Conservation (phyloP, 2,797 vertebrate genomes). For the Typhlichthys subterraneus region DNA sequence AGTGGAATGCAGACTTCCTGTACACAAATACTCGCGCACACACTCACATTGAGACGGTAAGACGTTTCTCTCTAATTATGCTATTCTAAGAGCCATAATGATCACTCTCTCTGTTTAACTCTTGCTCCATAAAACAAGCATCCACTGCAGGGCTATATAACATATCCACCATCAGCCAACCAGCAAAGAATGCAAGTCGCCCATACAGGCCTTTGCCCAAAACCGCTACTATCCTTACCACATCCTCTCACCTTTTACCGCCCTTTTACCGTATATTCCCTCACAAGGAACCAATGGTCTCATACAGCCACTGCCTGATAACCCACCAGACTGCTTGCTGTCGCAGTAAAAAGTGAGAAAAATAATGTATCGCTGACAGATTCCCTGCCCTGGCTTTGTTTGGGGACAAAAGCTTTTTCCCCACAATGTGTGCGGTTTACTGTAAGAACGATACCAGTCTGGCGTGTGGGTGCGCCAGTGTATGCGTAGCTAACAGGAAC, state of each 20-base stretch:
- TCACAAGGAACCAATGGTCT: slow-evolving; percentile 45
- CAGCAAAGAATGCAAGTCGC: slow-evolving; percentile 22
- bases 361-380: slow-evolving; percentile 50
- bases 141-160: slow-evolving; percentile 31
- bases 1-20: slow-evolving; percentile 16
- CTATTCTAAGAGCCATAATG: slow-evolving; percentile 71
- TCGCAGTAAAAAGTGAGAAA: slow-evolving; percentile 29
- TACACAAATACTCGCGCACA: slow-evolving; percentile 10
- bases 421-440: slow-evolving; percentile 31
- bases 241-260: slow-evolving; percentile 63
- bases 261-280: slow-evolving; percentile 33
- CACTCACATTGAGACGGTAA: slow-evolving; percentile 15
- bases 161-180: slow-evolving; percentile 35
- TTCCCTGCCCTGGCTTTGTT: slow-evolving; percentile 50
- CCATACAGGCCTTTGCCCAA: slow-evolving; percentile 50
- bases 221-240: slow-evolving; percentile 61
- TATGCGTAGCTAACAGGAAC: background rate
- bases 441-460: slow-evolving; percentile 50
- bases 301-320: slow-evolving; percentile 49
- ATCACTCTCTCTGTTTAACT: slow-evolving; percentile 60
- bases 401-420: slow-evolving; percentile 42
- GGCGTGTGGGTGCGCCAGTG: slow-evolving; percentile 21
- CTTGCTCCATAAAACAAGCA: slow-evolving; percentile 63
- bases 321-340: slow-evolving; percentile 37
- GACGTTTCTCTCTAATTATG: slow-evolving; percentile 68